Percentiles rank a stretch among this genome's conserved stretches.
Evolutionary conservation across 2,113 vertebrate genomes (phyloP).

Genomic region (Meriones unguiculatus): DNA sequence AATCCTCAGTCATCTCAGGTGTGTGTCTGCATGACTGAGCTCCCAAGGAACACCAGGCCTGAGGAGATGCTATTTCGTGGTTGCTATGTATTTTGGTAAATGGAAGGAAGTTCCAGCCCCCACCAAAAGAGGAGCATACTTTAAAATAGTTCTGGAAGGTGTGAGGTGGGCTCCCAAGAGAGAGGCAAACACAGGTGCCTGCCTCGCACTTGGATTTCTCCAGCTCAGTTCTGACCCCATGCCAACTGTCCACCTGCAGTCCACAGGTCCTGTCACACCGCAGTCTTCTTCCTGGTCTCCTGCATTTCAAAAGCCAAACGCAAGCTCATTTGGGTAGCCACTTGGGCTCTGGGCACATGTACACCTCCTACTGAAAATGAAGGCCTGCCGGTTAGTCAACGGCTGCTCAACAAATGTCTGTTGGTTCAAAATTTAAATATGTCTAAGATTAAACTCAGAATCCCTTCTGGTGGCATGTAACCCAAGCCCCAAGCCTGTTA

Average conservation of each 20-base stretch:
- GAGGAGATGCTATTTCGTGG: neutral
- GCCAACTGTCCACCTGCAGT: neutral
- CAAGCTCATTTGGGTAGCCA: neutral
- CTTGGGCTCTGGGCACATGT: neutral
- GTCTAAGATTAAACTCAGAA: slow-evolving; percentile 22
- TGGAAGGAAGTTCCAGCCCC: neutral
- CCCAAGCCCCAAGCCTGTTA: slow-evolving; percentile 50
- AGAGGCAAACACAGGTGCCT: neutral
- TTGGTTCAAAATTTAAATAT: neutral
- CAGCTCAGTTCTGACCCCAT: neutral
- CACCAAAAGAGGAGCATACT: neutral
- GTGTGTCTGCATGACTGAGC: neutral
- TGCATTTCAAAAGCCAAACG: slow-evolving; percentile 34
- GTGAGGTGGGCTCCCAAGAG: neutral
- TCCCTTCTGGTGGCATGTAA: neutral
- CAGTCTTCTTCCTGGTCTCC: neutral
- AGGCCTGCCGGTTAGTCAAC: neutral
- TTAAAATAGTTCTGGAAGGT: slow-evolving; percentile 30
- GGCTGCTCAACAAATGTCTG: slow-evolving; percentile 14
- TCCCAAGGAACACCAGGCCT: neutral
- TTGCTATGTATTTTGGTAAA: neutral
- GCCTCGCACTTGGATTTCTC: slow-evolving; percentile 19
- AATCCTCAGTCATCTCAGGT: neutral
- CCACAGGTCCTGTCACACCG: neutral
- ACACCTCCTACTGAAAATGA: neutral